phyloP scores from a whole-genome alignment of 2,797 vertebrate genomes.

The Lacerta viridis region DNA sequence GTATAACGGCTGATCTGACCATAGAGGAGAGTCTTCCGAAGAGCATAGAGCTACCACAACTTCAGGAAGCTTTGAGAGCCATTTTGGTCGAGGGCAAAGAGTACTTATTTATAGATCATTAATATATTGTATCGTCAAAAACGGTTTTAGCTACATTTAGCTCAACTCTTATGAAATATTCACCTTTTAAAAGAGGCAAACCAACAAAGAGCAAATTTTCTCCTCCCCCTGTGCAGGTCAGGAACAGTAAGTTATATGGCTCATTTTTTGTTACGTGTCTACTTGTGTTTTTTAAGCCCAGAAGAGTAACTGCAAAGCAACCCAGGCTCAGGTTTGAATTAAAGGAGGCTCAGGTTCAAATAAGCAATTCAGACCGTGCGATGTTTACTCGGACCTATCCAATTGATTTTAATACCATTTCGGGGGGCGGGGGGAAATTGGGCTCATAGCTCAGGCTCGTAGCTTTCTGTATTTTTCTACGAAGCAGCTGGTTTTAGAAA shows the following conservation, averaged over 20 bases:
- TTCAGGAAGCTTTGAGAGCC: background rate
- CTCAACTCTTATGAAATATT: background rate
- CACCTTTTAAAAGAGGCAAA: background rate
- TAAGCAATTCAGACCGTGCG: background rate
- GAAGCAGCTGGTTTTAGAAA: background rate
- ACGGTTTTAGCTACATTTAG: background rate
- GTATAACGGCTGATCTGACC: background rate
- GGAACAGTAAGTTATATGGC: too few relatives aligned
- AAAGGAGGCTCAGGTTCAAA: background rate
- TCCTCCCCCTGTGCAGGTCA: too few relatives aligned
- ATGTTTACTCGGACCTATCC: background rate
- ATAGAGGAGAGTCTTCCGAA: background rate
- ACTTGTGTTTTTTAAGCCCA: too few relatives aligned
- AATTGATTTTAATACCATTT: background rate
- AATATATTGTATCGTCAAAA: background rate
- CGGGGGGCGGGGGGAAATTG: background rate
- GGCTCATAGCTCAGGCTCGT: background rate
- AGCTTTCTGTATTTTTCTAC: background rate
- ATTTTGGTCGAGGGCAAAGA: slow-evolving; percentile 34
- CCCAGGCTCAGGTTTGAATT: background rate
- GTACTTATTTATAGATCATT: background rate
- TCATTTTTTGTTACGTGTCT: too few relatives aligned
- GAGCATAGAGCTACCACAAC: background rate
- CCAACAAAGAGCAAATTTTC: too few relatives aligned
- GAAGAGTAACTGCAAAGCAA: background rate